A percentile compares a stretch with the other conserved stretches of the same genome.
These are phyloP conservation scores for Chionomys nivalis DNA, from an alignment of 2,113 vertebrate species.

Conservation along the genomic window DNA sequence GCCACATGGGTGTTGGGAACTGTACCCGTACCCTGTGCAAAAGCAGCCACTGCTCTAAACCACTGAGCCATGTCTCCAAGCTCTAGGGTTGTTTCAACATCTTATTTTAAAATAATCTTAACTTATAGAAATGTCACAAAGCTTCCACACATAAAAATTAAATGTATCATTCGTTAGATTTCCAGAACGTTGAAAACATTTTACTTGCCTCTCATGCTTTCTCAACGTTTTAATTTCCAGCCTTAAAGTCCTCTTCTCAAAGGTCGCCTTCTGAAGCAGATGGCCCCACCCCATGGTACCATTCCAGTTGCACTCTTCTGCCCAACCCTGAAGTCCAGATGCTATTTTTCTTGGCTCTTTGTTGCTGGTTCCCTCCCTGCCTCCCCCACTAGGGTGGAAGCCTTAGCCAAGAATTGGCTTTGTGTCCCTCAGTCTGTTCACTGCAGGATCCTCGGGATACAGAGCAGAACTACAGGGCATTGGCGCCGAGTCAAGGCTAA, in stretches of 20 bases:
- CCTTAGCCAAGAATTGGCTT: background rate
- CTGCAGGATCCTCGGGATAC: background rate
- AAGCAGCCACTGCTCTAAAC: background rate
- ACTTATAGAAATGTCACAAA: slow-evolving; percentile 15
- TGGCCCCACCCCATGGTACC: background rate
- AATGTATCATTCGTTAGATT: background rate
- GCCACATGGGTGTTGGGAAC: background rate
- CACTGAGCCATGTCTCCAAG: background rate
- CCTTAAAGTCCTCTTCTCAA: background rate
- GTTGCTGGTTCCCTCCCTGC: background rate
- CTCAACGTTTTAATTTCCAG: background rate
- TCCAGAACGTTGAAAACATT: background rate
- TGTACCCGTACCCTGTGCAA: background rate
- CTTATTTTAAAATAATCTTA: slow-evolving; percentile 24
- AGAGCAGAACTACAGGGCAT: background rate
- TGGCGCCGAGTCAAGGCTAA: background rate
- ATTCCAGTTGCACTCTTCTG: background rate
- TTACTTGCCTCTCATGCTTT: background rate
- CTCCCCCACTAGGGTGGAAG: background rate
- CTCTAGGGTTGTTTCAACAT: background rate
- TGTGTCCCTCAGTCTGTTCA: background rate
- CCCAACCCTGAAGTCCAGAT: background rate
- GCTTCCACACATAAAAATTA: background rate
- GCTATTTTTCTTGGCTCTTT: slow-evolving; percentile 50
- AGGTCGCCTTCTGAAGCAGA: background rate